Evolutionary conservation across 2,888 invertebrate genomes (phyloP).

Genomic region (Thymelicus sylvestris): DNA sequence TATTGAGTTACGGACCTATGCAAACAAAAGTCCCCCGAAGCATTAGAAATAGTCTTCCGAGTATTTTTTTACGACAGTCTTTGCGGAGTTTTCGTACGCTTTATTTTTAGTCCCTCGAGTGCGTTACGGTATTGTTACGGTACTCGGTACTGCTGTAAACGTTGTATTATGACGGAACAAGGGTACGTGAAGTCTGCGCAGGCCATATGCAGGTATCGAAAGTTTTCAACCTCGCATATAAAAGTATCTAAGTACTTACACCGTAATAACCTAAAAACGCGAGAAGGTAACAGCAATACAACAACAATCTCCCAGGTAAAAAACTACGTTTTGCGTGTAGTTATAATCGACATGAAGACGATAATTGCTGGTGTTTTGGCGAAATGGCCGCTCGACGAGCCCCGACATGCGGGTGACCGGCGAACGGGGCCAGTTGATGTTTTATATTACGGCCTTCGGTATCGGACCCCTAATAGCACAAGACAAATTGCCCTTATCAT

Average conservation of each 20-base stretch:
- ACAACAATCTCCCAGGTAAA: not conserved
- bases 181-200: too few species aligned
- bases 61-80: too few species aligned
- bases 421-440: slow-evolving; percentile 29
- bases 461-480: slow-evolving; percentile 40
- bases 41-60: too few species aligned
- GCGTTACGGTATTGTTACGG: too few species aligned
- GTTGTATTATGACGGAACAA: too few species aligned
- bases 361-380: slow-evolving; percentile 31
- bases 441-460: slow-evolving; percentile 31
- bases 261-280: not conserved
- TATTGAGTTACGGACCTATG: too few species aligned
- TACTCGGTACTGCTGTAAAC: too few species aligned
- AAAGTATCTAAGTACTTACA: not conserved
- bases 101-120: too few species aligned
- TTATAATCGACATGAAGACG: slow-evolving; percentile 21
- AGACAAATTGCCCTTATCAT: slow-evolving; percentile 49
- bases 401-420: slow-evolving; percentile 16
- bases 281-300: not conserved
- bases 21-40: too few species aligned
- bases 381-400: slow-evolving; percentile 22
- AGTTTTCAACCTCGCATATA: too few species aligned
- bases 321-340: slow-evolving; percentile 21
- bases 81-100: too few species aligned
- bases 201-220: too few species aligned